Base-by-base conservation (phyloP, 2,113 vertebrate genomes). In the Centropus bengalensis region DNA sequence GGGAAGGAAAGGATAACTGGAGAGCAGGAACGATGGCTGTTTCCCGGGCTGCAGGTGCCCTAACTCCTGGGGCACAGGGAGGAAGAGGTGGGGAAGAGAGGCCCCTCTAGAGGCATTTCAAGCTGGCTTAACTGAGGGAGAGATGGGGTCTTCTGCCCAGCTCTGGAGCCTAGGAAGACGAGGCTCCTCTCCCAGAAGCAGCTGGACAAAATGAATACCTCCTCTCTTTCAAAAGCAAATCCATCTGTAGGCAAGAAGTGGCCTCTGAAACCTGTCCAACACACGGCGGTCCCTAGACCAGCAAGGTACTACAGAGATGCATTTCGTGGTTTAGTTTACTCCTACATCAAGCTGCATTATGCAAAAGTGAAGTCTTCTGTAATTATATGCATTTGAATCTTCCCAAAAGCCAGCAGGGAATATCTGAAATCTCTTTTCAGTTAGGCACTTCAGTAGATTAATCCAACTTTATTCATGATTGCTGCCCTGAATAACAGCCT, bases 101-200 rank as follows among this genome's bases (percentile, higher is more conserved):
- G 22, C 3, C 10, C 1, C 16, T 47, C 24, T 32, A 27, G 47
- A 36, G 14, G 14, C 38, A 42, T 27, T 92, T 86, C 51, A 40
- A 17, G 45, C 17, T 62, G 68, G 21, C 18, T 44, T 73, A 71
- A 63, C 22, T 38, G 32, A 14, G 71, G 60, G 68, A 51, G 26
- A 77, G 63, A 32, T 49, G 22, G 24, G 21, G 15, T 18, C 8
- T 11, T 38, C 51, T 56, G 32, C 45, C 12, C 16, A 51, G 19
- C 4, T 20, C 40, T 1, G 6, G 12, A 47, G 18, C 51, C 78
- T 5, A 19, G 23, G 49, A 79, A 51, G 18, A 23, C 0, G 1
- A 62, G 24, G 59, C 45, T 66, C 55, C 22, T 11, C 28, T 23
- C 60, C 38, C 4, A 14, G 27, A 64, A 71, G 58, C 13, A 32